phyloP scores from a whole-genome alignment of 35 echinoderm and acorn worm species.

The Ophioderma brevispina region DNA sequence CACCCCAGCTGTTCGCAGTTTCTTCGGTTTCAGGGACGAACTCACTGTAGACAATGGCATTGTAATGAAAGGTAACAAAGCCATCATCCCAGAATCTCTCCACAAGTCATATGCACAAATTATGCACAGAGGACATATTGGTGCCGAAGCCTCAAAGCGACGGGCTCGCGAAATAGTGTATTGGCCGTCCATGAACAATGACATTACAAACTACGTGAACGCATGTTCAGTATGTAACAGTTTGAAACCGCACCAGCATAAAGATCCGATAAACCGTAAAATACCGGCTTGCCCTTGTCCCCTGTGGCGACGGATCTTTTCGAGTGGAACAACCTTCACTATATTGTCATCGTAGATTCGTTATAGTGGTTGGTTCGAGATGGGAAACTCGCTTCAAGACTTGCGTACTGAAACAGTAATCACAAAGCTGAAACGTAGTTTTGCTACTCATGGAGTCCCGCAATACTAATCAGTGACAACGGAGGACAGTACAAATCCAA shows the following conservation, averaged over 20 bases:
- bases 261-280: constrained; percentile 14
- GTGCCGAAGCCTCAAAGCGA: constrained; percentile 22
- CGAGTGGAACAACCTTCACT: constrained; percentile 38
- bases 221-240: constrained; percentile 21
- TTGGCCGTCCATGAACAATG: constrained; percentile 41
- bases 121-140: constrained; percentile 32
- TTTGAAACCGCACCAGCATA: constrained; percentile 31
- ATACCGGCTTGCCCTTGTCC: constrained; percentile 20
- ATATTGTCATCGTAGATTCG: constrained; percentile 32
- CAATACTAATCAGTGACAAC: background rate
- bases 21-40: constrained; percentile 4
- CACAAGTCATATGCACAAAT: background rate
- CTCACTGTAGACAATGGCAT: background rate
- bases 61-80: constrained; percentile 26
- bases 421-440: constrained; percentile 14
- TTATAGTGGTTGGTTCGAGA: constrained; percentile 14
- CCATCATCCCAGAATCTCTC: constrained; percentile 23
- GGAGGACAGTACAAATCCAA: background rate
- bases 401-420: constrained; percentile 15
- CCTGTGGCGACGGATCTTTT: constrained; percentile 29
- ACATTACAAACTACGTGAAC: background rate
- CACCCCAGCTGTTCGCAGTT: background rate
- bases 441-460: constrained; percentile 14
- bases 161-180: constrained; percentile 27
- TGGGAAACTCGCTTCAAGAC: background rate